These are phyloP conservation scores for Rhegmatorhina hoffmannsi DNA, from an alignment of 2,113 vertebrate species.

Conservation along the genomic window DNA sequence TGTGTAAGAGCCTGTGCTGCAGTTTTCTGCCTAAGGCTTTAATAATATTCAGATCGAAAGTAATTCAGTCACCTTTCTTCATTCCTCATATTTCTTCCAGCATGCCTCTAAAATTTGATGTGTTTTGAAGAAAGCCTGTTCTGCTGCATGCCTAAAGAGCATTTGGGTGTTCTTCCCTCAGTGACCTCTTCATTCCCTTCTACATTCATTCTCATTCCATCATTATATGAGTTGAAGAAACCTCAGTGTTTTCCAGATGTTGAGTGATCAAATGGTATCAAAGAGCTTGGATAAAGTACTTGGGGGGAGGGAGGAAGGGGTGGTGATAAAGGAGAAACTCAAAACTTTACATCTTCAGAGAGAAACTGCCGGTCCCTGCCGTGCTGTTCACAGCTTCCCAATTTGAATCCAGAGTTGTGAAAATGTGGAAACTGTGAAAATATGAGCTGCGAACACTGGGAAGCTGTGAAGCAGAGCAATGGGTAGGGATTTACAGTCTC, in stretches of 20 bases:
- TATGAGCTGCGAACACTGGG: conserved; percentile 37
- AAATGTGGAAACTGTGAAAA: conserved; percentile 54
- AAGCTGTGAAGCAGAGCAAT: neutral
- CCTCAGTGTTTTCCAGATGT: neutral
- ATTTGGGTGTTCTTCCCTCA: neutral
- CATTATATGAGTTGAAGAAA: neutral
- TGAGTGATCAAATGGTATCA: neutral
- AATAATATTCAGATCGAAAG: neutral
- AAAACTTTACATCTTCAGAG: neutral
- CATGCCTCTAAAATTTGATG: neutral
- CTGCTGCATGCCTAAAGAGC: neutral
- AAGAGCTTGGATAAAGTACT: neutral
- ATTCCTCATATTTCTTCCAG: neutral
- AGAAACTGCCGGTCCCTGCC: neutral
- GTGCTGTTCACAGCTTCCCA: conserved; percentile 44
- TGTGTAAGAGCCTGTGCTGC: neutral
- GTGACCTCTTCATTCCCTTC: neutral
- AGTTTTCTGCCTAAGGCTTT: conserved; percentile 2
- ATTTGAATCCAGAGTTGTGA: conserved; percentile 48
- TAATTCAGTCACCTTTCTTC: neutral
- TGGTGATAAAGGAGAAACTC: neutral
- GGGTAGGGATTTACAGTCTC: neutral
- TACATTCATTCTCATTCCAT: neutral
- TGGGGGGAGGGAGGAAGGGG: no score
- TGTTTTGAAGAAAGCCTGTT: neutral